phyloP scores from a whole-genome alignment of 2,888 invertebrate genomes.

The Drosophila pseudotalamancana region DNA sequence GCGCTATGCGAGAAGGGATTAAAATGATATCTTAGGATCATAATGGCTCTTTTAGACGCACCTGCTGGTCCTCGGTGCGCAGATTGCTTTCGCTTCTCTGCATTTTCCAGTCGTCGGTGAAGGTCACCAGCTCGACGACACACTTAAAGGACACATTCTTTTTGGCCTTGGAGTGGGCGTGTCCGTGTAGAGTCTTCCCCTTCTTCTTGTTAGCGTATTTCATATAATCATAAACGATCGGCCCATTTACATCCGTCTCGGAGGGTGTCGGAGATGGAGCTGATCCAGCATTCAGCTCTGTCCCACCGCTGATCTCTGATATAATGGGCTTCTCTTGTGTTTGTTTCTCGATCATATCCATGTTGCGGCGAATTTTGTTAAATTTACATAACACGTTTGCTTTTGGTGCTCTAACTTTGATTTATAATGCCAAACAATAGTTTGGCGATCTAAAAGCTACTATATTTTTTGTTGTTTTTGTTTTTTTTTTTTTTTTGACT shows the following conservation, averaged over 20 bases:
- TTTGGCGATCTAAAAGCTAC: neutral
- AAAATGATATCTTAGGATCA: neutral
- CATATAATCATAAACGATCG: constrained; percentile 61
- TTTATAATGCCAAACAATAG: neutral
- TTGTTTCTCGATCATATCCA: constrained; percentile 15
- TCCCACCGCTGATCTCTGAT: neutral
- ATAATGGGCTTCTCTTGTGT: neutral
- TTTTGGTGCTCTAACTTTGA: neutral
- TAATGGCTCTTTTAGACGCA: neutral
- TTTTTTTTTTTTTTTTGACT: neutral
- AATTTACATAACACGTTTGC: constrained; percentile 3
- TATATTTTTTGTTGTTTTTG: neutral
- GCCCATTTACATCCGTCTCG: constrained; percentile 15
- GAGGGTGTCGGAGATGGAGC: too few species aligned
- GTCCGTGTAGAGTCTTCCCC: neutral
- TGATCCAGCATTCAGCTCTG: neutral
- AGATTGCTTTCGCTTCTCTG: constrained; percentile 30
- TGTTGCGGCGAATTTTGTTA: constrained; percentile 24
- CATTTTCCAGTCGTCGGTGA: constrained; percentile 55
- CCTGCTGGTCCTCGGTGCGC: constrained; percentile 67
- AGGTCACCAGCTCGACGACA: constrained; percentile 56
- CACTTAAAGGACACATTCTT: constrained; percentile 52
- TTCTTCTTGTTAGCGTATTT: constrained; percentile 54
- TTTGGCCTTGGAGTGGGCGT: neutral
- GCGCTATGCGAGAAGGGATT: constrained; percentile 24